phyloP scores from a whole-genome alignment of 2,888 invertebrate genomes.

The Hirtodrosophila duncani region DNA sequence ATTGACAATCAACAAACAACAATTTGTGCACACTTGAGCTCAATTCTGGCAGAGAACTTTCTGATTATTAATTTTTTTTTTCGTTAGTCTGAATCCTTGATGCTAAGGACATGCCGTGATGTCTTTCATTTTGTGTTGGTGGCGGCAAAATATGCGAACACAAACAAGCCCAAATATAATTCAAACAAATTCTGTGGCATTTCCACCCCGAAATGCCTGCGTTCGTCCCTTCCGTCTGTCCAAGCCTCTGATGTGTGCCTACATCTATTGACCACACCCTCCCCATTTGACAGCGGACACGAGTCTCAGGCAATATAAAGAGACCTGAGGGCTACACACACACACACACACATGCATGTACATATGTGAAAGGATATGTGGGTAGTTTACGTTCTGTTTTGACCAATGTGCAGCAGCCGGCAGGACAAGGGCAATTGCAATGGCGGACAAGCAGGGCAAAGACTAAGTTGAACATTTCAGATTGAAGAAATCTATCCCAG shows the following conservation, averaged over 20 bases:
- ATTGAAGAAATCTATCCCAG: no score
- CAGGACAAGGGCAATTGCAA: slow-evolving; percentile 25
- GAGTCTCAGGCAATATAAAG: no score
- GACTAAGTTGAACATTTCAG: no score
- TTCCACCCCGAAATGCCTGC: slow-evolving; percentile 26
- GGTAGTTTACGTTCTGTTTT: slow-evolving; percentile 28
- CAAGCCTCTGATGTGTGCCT: no score
- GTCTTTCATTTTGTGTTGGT: slow-evolving; percentile 25
- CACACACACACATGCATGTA: neutral
- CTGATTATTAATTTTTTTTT: no score
- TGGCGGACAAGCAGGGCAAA: slow-evolving; percentile 16
- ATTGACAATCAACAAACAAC: no score
- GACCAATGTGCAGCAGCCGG: slow-evolving; percentile 59
- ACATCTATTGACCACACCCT: slow-evolving; percentile 32
- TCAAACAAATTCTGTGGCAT: slow-evolving; percentile 16
- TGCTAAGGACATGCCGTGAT: neutral
- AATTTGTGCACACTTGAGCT: no score
- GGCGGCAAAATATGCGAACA: slow-evolving; percentile 4
- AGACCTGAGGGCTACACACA: slow-evolving; percentile 6
- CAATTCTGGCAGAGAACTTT: no score
- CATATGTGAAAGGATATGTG: slow-evolving; percentile 3
- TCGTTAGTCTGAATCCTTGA: no score
- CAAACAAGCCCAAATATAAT: slow-evolving; percentile 8
- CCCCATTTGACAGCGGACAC: slow-evolving; percentile 25
- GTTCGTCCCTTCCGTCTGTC: no score